phyloP scores from a whole-genome alignment of 2,113 vertebrate genomes.

The Rostratula benghalensis region DNA sequence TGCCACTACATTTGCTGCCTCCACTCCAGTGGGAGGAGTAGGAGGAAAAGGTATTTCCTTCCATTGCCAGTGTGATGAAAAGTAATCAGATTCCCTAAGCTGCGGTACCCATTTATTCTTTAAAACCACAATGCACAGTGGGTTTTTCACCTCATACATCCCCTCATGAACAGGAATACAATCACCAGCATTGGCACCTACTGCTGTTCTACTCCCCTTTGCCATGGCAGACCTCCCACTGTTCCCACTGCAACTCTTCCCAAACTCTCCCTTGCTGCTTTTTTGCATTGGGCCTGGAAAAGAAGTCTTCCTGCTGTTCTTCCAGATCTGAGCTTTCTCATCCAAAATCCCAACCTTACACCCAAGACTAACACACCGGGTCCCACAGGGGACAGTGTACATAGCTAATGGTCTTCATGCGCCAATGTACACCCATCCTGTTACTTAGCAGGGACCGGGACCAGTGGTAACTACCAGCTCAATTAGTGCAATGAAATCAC shows the following conservation, averaged over 20 bases:
- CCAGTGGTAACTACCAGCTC: neutral
- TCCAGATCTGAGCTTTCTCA: neutral
- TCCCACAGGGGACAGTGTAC: neutral
- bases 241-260: neutral
- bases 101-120: neutral
- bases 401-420: neutral
- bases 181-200: neutral
- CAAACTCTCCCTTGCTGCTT: neutral
- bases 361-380: neutral
- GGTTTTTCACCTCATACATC: neutral
- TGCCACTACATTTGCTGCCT: neutral
- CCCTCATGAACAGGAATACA: neutral
- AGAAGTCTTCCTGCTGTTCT: neutral
- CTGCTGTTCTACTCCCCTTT: neutral
- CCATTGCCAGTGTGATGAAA: neutral
- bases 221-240: neutral
- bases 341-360: neutral
- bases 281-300: neutral
- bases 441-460: neutral
- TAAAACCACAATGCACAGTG: neutral
- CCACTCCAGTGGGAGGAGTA: neutral
- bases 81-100: neutral
- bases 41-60: neutral
- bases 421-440: neutral
- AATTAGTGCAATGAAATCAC: neutral